Evolutionary conservation across 2,888 invertebrate genomes (phyloP), one percentile per base, ranked within the genome.

Genomic region (Orthosia gracilis): DNA sequence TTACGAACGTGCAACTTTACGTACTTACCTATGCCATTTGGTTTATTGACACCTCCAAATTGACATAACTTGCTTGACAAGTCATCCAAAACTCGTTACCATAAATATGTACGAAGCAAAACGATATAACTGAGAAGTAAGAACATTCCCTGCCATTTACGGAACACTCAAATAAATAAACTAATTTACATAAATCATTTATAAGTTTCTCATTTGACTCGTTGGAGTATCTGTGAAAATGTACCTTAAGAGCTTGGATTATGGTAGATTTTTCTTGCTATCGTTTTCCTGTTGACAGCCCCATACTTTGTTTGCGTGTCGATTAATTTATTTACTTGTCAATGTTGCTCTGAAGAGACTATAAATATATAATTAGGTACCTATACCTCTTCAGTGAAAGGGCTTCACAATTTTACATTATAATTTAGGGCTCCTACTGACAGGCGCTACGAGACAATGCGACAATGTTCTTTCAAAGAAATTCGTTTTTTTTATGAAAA

Each of bases 271-370:
- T 40, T 40, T 9, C 7, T 40, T 40, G 40, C 9, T 40, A 9
- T 40, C 9, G 40, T 40, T 40, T 26, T 57, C 9, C 11, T 78
- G 72, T 67, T 63, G 78, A 85, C 45, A 66, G 49, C 58, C 23
- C n/a, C 64, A 40, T 66, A 23, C 52, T 31, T 69, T 17, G 79
- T 17, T 58, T 68, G 78, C 72, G 73, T 85, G 82, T 59, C 73
- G 74, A 73, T 80, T 84, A 70, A 82, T 83, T 82, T 83, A 70
- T 55, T 58, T 31, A 59, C 74, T 76, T 73, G 67, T 61, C 63
- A 62, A 81, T 63, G 67, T 58, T 58, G 52, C 40, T 76, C 40
- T 9, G 26, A 67, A 12, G 26, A 67, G 58, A 49, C 15, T 45
- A 50, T 57, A 77, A 68, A 57, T 76, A 73, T n/a, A 11, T 73